Percentiles rank a stretch among this genome's conserved stretches.
Evolutionary conservation across 2,888 invertebrate species (phyloP).

Genomic region (Eupithecia vulgata): DNA sequence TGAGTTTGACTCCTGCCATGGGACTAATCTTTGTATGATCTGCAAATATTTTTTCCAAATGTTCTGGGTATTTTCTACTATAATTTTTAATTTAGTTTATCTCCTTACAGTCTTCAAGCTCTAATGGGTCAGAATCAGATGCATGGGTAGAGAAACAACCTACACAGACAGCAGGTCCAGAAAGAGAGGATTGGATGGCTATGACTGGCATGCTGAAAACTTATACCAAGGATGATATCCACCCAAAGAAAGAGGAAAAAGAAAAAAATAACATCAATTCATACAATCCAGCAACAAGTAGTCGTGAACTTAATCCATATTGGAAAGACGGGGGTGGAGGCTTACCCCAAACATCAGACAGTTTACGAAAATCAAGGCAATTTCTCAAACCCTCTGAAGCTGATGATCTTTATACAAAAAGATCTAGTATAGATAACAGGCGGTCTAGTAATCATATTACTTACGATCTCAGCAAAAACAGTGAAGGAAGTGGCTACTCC

Average conservation of each 20-base stretch:
- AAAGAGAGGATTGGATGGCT: slow-evolving; percentile 93
- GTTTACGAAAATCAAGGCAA: slow-evolving; percentile 64
- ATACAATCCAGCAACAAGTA: slow-evolving; percentile 88
- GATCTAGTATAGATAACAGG: slow-evolving; percentile 22
- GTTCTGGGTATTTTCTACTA: too few species aligned
- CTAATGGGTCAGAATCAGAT: slow-evolving; percentile 69
- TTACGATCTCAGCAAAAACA: slow-evolving; percentile 31
- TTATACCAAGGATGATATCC: slow-evolving; percentile 75
- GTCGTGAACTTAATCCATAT: slow-evolving; percentile 94
- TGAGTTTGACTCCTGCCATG: too few species aligned
- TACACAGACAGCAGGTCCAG: slow-evolving; percentile 43
- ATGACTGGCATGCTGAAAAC: slow-evolving; percentile 82
- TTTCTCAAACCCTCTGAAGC: slow-evolving; percentile 73
- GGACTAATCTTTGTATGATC: too few species aligned
- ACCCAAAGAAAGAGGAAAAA: slow-evolving; percentile 77
- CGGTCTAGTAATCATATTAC: slow-evolving; percentile 29
- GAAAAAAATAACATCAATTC: slow-evolving; percentile 82
- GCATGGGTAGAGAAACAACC: slow-evolving; percentile 86
- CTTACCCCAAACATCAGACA: slow-evolving; percentile 84
- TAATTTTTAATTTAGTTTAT: neutral
- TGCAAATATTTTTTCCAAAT: too few species aligned
- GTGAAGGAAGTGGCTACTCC: slow-evolving; percentile 16
- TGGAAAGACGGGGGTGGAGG: slow-evolving; percentile 96
- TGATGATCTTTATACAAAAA: slow-evolving; percentile 60
- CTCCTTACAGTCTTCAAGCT: slow-evolving; percentile 63